These are phyloP conservation scores for Macrotrachela quadricornifera DNA, from an alignment of 1,140 invertebrate genomes.

Conservation along the genomic window DNA sequence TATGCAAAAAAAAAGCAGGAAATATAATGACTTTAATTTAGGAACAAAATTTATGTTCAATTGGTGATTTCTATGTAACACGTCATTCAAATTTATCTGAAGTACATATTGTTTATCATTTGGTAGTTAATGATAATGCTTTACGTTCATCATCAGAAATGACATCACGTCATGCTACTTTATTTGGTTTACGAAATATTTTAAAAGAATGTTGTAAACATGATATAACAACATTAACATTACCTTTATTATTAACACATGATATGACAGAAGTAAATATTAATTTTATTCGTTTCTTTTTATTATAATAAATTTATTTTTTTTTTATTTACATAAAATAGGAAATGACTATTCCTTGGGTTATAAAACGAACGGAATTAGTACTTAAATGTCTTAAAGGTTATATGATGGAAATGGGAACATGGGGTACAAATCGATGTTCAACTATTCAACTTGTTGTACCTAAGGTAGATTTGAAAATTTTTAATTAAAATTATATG, in stretches of 20 bases:
- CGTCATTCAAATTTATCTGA: conserved; percentile 80
- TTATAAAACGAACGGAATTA: conserved; percentile 73
- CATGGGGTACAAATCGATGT: conserved; percentile 57
- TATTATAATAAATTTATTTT: conserved; percentile 3
- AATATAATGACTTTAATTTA: neutral
- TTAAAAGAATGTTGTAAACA: conserved; percentile 74
- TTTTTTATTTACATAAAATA: conserved; percentile 20
- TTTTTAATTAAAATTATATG: neutral
- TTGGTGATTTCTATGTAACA: conserved; percentile 80
- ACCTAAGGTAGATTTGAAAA: conserved; percentile 39
- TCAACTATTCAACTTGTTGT: conserved; percentile 64
- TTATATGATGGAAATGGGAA: conserved; percentile 92
- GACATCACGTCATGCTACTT: conserved; percentile 79
- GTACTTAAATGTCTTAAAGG: conserved; percentile 97
- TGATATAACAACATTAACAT: conserved; percentile 71
- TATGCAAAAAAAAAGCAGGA: too few relatives aligned
- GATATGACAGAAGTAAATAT: conserved; percentile 64
- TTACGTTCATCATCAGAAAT: conserved; percentile 44
- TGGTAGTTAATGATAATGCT: conserved; percentile 40
- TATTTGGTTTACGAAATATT: conserved; percentile 76
- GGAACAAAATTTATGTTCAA: conserved; percentile 28
- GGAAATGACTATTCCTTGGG: conserved; percentile 92
- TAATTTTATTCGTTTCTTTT: conserved; percentile 1
- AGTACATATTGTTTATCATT: conserved; percentile 78
- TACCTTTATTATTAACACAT: conserved; percentile 71